phyloP scores from a whole-genome alignment of 2,888 invertebrate species.

The Melieria omissa region DNA sequence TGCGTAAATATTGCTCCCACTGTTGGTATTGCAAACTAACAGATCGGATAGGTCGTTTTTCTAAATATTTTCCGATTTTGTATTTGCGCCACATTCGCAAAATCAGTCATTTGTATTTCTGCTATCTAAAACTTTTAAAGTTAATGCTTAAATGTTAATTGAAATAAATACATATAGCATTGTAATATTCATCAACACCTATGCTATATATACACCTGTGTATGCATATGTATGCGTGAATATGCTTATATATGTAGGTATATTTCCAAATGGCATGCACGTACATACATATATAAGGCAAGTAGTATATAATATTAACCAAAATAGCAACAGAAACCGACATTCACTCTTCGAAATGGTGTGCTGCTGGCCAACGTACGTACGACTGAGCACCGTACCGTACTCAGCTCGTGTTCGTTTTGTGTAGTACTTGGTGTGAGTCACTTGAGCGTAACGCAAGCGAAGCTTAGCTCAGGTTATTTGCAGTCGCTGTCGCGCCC shows the following conservation, averaged over 20 bases:
- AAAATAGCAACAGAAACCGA: not conserved
- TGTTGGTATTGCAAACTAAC: too few relatives aligned
- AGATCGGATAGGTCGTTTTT: too few relatives aligned
- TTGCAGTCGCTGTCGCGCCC: slow-evolving; percentile 3
- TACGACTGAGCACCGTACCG: too few relatives aligned
- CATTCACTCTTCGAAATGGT: not conserved
- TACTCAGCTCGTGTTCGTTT: too few relatives aligned
- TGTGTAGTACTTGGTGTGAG: slow-evolving; percentile 49
- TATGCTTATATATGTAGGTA: not conserved
- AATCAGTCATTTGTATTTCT: too few relatives aligned
- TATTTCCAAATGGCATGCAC: not conserved
- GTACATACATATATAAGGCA: not conserved
- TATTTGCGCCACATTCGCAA: too few relatives aligned
- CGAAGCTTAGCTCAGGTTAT: slow-evolving; percentile 47
- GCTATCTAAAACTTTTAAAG: not conserved
- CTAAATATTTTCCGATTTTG: too few relatives aligned
- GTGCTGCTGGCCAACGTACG: too few relatives aligned
- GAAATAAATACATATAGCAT: not conserved
- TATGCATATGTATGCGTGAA: not conserved
- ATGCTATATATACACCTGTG: too few relatives aligned
- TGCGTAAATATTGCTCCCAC: too few relatives aligned
- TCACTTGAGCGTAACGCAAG: slow-evolving; percentile 64
- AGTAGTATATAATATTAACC: slow-evolving; percentile 1
- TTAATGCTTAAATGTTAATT: not conserved
- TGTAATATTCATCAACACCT: not conserved